Base-by-base conservation (phyloP, 2,888 invertebrate species). In the Ellobium chinense region DNA sequence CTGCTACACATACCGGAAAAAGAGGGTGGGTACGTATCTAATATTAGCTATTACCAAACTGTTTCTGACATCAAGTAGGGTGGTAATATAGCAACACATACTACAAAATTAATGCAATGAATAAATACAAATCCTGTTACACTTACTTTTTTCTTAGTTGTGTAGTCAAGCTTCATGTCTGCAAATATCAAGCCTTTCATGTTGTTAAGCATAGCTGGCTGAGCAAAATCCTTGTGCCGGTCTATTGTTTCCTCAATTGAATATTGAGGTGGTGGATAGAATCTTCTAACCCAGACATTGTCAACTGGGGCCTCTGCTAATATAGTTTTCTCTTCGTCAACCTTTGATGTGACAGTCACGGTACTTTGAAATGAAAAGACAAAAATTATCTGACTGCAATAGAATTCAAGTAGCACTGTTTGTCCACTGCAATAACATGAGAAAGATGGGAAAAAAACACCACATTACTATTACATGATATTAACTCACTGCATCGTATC, bases 141-240 rank as follows among this genome's bases (percentile, higher is more conserved):
- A 14, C 63, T 36, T 39, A 91, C 92, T 91, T 91, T 88, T 83
- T 92, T 92, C 46, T 85, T 88, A 4, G 91, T 90, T 24, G 84
- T 84, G 82, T 90, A 84, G 76, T 91, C 85, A 0, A 92, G 83
- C 14, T 82, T 68, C 81, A 90, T 85, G 60, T 90, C 87, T 9
- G 88, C 84, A 82, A 86, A 89, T 4, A 92, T 36, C n/a, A 84
- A 75, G 4, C 88, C 88, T 5, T 90, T 83, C 78, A 87, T 69
- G 46, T 88, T 89, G 80, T 92, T 85, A 5, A 88, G 75, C 90
- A 92, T 91, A 21, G 84, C 87, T 4, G 91, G 91, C 36, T 88
- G 84, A 0, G 90, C 91, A 79, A 87, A 87, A 73, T 91, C 91
- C 36, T 87, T 83, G 82, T 92, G 91, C 83, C 85, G 87, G 1